Conservation (phyloP, 2,888 invertebrate genomes). For the Megamerina dolium region DNA sequence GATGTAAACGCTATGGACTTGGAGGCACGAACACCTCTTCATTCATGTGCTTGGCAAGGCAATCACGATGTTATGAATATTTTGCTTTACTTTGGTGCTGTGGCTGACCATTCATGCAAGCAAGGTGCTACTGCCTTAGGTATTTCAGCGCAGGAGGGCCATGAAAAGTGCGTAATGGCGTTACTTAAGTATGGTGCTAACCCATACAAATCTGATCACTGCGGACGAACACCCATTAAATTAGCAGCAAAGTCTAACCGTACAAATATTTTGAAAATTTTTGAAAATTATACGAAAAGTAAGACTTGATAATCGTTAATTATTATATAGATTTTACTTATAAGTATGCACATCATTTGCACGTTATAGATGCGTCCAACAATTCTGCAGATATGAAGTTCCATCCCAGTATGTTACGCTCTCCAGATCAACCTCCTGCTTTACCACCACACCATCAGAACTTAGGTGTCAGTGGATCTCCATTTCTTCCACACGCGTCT, state of each 20-base stretch:
- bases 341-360: too few species aligned
- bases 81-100: slow-evolving; percentile 72
- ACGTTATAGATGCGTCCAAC: slow-evolving; percentile 48
- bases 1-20: slow-evolving; percentile 82
- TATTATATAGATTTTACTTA: slow-evolving; percentile 10
- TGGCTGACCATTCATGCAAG: slow-evolving; percentile 84
- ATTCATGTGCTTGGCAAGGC: slow-evolving; percentile 95
- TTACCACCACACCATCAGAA: slow-evolving; percentile 41
- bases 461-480: slow-evolving; percentile 21
- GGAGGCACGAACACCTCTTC: slow-evolving; percentile 82
- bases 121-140: slow-evolving; percentile 94
- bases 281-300: slow-evolving; percentile 62
- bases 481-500: slow-evolving; percentile 34
- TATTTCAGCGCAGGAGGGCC: slow-evolving; percentile 94
- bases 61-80: slow-evolving; percentile 77
- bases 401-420: slow-evolving; percentile 47
- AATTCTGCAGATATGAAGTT: slow-evolving; percentile 46
- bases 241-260: slow-evolving; percentile 91
- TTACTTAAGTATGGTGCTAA: slow-evolving; percentile 78
- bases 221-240: slow-evolving; percentile 78
- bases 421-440: slow-evolving; percentile 48
- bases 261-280: slow-evolving; percentile 70
- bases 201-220: slow-evolving; percentile 78
- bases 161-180: slow-evolving; percentile 83
- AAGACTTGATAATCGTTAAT: slow-evolving; percentile 20